phyloP scores from a whole-genome alignment of 2,797 vertebrate species.

The Bradypus variegatus region DNA sequence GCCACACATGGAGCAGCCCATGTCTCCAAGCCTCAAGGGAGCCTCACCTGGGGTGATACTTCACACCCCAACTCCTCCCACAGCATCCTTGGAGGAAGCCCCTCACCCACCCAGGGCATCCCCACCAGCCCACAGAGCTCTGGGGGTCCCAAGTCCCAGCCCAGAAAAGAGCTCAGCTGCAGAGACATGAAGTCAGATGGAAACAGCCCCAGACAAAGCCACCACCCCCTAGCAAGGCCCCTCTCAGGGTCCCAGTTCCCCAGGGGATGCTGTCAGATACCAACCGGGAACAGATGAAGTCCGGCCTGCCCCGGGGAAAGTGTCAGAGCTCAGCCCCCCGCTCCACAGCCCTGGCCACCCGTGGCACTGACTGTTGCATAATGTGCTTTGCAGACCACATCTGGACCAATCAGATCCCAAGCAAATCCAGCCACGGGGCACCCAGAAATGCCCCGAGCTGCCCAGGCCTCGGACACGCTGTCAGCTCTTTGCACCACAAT shows the following conservation, averaged over 20 bases:
- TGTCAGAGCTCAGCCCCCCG: not conserved
- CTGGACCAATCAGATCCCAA: not conserved
- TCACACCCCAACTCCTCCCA: not conserved
- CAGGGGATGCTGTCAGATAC: not conserved
- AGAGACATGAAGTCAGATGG: not conserved
- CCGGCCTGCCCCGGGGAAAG: not conserved
- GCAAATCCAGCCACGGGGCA: not conserved
- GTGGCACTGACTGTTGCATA: not conserved
- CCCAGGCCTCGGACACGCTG: not conserved
- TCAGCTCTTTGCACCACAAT: not conserved
- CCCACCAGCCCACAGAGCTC: not conserved
- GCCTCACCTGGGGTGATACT: not conserved
- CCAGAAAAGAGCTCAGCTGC: not conserved
- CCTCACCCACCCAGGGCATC: not conserved
- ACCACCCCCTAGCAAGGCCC: not conserved
- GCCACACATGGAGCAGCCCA: not conserved
- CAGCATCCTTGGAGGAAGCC: not conserved
- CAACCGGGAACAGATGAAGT: not conserved
- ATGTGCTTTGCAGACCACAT: accelerated
- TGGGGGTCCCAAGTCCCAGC: not conserved
- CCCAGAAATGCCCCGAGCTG: not conserved
- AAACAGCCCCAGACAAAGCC: not conserved
- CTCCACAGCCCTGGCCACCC: accelerated
- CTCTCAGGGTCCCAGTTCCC: not conserved
- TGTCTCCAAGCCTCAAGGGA: not conserved